Evolutionary conservation across 2,888 invertebrate genomes (phyloP), one percentile per base, ranked within the genome.

Genomic region (Epistrophe eligans): DNA sequence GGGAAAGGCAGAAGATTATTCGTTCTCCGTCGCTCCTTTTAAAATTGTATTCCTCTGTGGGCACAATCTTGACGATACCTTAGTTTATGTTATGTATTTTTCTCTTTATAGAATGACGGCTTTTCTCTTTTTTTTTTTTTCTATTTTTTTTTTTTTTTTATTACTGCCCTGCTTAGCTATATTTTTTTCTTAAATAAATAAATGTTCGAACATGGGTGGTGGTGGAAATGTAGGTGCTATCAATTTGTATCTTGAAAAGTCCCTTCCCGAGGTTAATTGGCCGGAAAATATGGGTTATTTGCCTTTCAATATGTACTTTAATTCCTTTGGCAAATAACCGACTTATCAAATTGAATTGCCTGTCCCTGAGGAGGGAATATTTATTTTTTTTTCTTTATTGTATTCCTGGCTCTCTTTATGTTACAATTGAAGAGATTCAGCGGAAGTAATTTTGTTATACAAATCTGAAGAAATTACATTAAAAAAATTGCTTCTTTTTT

Each of bases 221-320:
- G 48, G 55, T 71, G 64, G 45, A 62, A 55, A 55, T 57, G 50
- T 45, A 43, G 64, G 19, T 76, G 70, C 70, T 48, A 84, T 79
- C 70, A 84, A 79, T 74, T 79, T 76, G 70, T 71, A 66, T 79
- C 70, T 58, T 64, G 58, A 71, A 76, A 48, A 60, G 64, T 24
- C 74, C 76, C 45, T 84, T 79, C 45, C 45, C 60, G 84, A 67
- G 72, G 80, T 80, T 84, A 84, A 84, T 80, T 84, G 80, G 60
- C 66, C 60, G 80, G 66, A 77, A 84, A 84, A 80, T 84, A 84
- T 84, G 80, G 84, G 84, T 73, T 80, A 76, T 80, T 80, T 80
- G 76, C 79, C 73, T 62, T 80, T 67, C 80, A 84, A 84, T 84
- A 84, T 84, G 76, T 76, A 81, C 76, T 70, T 45, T 62, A 45